Base-by-base conservation (phyloP, 2,888 invertebrate genomes). In the Aleiodes leptofemur region DNA sequence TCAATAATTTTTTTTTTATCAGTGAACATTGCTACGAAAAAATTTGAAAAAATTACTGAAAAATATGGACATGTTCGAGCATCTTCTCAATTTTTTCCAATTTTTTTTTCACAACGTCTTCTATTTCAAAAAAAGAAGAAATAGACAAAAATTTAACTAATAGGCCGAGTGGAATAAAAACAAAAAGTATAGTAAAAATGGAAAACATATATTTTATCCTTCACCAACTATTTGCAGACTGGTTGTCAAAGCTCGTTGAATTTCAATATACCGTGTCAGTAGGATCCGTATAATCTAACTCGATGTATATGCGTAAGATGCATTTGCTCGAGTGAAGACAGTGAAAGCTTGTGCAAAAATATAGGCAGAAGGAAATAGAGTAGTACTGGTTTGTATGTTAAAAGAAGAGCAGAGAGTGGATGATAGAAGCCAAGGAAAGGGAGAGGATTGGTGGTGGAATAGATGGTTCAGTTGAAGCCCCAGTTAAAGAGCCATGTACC, bases 171-270 rank as follows among this genome's bases (percentile, higher is more conserved):
- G 34, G 34, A 34, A 34, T 34, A 6, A 4, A 34, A 34, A 34
- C 34, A 34, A 31, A 31, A 31, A 6, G 34, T 6, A 34, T 34
- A 34, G 34, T 34, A 4, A 34, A 34, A 6, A 34, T 6, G 3
- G 6, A 34, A 34, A 69, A 48, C 23, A 23, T 23, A 2, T 23
- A 23, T 51, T 55, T 55, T 34, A 11, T 69, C 34, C 56, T 16
- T 53, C 23, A 50, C 29, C 38, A 64, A 48, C 38, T 71, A 51
- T 56, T 51, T 23, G 43, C 13, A n/a, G 34, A 50, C 61, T 78
- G 73, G 74, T 83, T 84, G 80, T 82, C 81, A 83, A 83, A 85
- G 81, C 48, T 77, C 79, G 59, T 59, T 73, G 76, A 73, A 79
- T 78, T 82, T 80, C 78, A 23, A 48, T 48, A 48, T 73, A 76